Base-by-base conservation (phyloP, 2,797 vertebrate species). In the Xyrichtys novacula region DNA sequence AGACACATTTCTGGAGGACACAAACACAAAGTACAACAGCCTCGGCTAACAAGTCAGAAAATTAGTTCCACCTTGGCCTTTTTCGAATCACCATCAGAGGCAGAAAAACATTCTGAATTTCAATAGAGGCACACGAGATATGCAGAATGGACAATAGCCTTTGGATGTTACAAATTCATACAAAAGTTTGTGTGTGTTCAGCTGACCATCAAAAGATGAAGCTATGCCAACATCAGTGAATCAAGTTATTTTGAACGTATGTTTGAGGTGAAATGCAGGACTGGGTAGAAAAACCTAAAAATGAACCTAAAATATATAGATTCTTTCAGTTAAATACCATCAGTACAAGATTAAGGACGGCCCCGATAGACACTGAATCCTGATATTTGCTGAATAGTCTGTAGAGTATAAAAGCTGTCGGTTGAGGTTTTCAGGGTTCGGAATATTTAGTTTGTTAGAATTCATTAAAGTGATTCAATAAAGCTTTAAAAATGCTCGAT, bases 1-100 rank as follows among this genome's bases (percentile, higher is more conserved):
- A 83, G 83, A 85, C 76, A 69, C 80, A 84, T 93, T 88, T 91
- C 55, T 69, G 76, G 57, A 54, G 76, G 77, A 46, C 70, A 85
- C 85, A 92, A 92, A 92, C 90, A 92, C 90, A 91, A 89, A 86
- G 87, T 85, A 74, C 52, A 60, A 78, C 85, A 81, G 87, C 86
- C 78, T 88, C 79, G 54, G 0, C 76, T 89, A 88, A 92, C 87
- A 83, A 90, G 86, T 77, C 77, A 71, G 73, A 76, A 72, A 89
- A 92, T 90, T 85, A 85, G 80, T 86, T 87, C 74, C 74, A 82
- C 79, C 74, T 70, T 78, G 65, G 86, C 78, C 80, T 89, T 88
- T 90, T 75, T 67, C 86, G 68, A 80, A 82, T 74, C 73, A 83
- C 65, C 80, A 82, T 78, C 81, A 85, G 60, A 81, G 71, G 80